Evolutionary conservation across 1,140 invertebrate species (phyloP).

Genomic region (Monochamus saltuarius): DNA sequence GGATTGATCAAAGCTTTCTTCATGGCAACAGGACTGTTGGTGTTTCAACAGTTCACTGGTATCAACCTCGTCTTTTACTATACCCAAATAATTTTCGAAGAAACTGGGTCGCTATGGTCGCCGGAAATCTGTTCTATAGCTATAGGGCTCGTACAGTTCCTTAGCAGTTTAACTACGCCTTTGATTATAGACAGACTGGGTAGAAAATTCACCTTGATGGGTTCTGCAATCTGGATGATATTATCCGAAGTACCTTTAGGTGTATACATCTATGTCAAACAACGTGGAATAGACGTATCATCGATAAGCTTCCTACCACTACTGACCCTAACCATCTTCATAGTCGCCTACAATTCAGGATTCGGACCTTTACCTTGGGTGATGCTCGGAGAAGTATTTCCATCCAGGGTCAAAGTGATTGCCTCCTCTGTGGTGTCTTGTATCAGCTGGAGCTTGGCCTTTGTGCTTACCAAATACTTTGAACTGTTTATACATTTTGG

Average conservation of each 20-base stretch:
- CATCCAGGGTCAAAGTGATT: slow-evolving; percentile 69
- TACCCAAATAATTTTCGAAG: slow-evolving; percentile 68
- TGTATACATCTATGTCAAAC: slow-evolving; percentile 35
- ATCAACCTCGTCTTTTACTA: slow-evolving; percentile 84
- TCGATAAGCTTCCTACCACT: slow-evolving; percentile 34
- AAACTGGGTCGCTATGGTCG: slow-evolving; percentile 60
- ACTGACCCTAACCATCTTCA: slow-evolving; percentile 29
- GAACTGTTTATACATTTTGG: slow-evolving; percentile 62
- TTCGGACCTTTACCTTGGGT: slow-evolving; percentile 81
- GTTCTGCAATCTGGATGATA: slow-evolving; percentile 65
- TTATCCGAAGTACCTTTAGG: slow-evolving; percentile 41
- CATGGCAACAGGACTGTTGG: slow-evolving; percentile 67
- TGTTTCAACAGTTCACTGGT: slow-evolving; percentile 76
- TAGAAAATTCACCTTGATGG: slow-evolving; percentile 67
- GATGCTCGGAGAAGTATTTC: slow-evolving; percentile 79
- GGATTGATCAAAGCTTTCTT: slow-evolving; percentile 65
- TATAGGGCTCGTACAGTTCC: slow-evolving; percentile 70
- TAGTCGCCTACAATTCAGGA: slow-evolving; percentile 51
- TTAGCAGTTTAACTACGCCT: slow-evolving; percentile 67
- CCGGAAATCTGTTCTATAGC: slow-evolving; percentile 71
- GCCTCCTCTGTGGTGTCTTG: slow-evolving; percentile 72
- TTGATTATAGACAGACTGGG: slow-evolving; percentile 73
- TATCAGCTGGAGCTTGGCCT: slow-evolving; percentile 74
- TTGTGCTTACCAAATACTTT: slow-evolving; percentile 77
- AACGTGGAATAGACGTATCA: slow-evolving; percentile 18